Evolutionary conservation across 2,797 vertebrate genomes (phyloP), one percentile per base, ranked within the genome.

Genomic region (Tolypeutes matacus): DNA sequence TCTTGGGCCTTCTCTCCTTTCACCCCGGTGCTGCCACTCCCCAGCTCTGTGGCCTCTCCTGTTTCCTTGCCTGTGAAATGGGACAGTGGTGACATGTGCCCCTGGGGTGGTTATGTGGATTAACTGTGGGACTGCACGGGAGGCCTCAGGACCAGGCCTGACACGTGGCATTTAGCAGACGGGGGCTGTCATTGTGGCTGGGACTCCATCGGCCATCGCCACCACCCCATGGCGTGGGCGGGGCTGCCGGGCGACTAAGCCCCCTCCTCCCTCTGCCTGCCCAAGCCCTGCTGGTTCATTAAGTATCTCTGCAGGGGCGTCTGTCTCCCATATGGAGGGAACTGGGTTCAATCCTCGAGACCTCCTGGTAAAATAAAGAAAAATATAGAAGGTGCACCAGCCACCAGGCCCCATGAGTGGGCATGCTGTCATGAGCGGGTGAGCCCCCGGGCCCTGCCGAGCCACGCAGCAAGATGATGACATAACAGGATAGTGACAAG

Each of bases 131-230:
- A 11, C 56, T 4, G 2, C 49, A 7, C 5, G 0, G 86, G 25
- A 53, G 15, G 36, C 23, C 60, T 31, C 18, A 0, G 51, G 29
- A 2, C 58, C 5, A 31, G 6, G n/a, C 14, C 46, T 10, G 2
- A 31, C 14, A 7, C 18, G 0, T 18, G 0, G 14, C 20, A 56
- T 56, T 56, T 56, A 56, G 7, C 13, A 15, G 12, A 2, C 7
- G 3, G 14, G 5, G 18, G 39, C 36, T 64, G 0, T 51, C 36
- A 2, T 31, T 78, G 49, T 9, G 5, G 31, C 15, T 14, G 27
- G 56, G 75, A 20, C 27, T 3, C 0, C 0, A 20, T 15, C 0
- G 5, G 7, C 10, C 65, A 67, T 77, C 8, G 14, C 34, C 5
- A 62, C 51, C n/a, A 11, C 2, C 34, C 69, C 69, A 13, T 2